Evolutionary conservation across 2,888 invertebrate genomes (phyloP).

Genomic region (Tipula vernalis): DNA sequence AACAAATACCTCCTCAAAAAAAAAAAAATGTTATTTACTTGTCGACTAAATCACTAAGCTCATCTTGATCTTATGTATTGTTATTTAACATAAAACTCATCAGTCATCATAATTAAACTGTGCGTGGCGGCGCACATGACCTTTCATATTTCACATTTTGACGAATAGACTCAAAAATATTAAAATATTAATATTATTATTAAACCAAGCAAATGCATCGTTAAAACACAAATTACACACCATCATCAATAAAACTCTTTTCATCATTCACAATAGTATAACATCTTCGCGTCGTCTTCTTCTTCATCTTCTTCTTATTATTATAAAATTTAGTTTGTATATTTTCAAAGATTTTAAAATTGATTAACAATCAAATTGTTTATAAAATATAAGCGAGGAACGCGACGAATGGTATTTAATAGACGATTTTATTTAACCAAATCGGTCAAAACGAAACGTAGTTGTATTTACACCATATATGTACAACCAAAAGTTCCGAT

Average conservation of each 20-base stretch:
- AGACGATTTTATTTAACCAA: not conserved
- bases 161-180: not conserved
- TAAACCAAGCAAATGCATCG: not conserved
- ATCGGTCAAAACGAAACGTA: not conserved
- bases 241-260: not conserved
- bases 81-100: not conserved
- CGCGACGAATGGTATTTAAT: not conserved
- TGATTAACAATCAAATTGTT: not conserved
- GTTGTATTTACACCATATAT: not conserved
- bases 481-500: not conserved
- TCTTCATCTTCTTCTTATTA: not conserved
- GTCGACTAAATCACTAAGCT: not conserved
- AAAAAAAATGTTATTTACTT: not conserved
- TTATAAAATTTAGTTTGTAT: not conserved
- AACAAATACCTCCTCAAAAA: not conserved
- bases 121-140: not conserved
- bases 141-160: not conserved
- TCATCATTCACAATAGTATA: not conserved
- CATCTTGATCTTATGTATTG: too few species aligned
- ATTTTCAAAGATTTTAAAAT: not conserved
- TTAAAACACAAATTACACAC: not conserved
- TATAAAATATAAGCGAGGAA: not conserved
- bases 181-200: too few species aligned
- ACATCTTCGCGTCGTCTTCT: not conserved
- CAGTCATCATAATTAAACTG: not conserved